Evolutionary conservation across 2,797 vertebrate species (phyloP), one percentile per base, ranked within the genome.

Genomic region (Coracias cyanogaster): DNA sequence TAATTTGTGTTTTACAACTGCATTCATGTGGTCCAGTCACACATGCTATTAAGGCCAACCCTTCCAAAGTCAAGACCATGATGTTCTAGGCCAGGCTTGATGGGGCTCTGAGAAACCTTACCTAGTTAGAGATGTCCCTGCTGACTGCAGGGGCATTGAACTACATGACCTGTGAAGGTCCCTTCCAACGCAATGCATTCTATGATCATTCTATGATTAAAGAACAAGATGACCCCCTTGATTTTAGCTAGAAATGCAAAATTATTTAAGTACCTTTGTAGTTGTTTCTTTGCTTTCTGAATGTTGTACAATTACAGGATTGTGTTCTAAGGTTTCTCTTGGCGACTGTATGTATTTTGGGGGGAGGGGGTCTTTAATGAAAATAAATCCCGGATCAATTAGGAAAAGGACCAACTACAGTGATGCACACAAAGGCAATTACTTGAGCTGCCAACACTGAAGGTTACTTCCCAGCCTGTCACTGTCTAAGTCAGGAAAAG

Each of bases 381-480:
- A 82, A 80, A 66, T 26, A 52, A 77, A 76, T 52, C 24, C 24
- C 33, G 18, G 4, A 77, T 57, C 61, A 55, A 10, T 71, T 57
- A 84, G 49, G 65, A 72, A 79, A 93, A 62, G 12, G 33, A 79
- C 8, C n/a, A 82, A 51, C 26, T 88, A 21, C 54, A 88, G 55
- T 2, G 28, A 90, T 9, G 6, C 0, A 2, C 16, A 2, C 7
- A 82, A 48, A 13, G 71, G 31, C 31, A 86, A 64, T 12, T 43
- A 26, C 43, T 49, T 26, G 18, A 78, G 33, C 8, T 60, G 51
- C 35, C 35, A 81, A 52, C 16, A 60, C 4, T 9, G 11, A 35
- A 25, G 0, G 0, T 65, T 74, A 83, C 29, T 45, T 79, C 46
- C 65, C 48, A 35, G 22, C 13, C 45, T 0, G 0, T 25, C 60